Evolutionary conservation across 1,140 invertebrate genomes (phyloP).

Genomic region (Achatina immaculata): DNA sequence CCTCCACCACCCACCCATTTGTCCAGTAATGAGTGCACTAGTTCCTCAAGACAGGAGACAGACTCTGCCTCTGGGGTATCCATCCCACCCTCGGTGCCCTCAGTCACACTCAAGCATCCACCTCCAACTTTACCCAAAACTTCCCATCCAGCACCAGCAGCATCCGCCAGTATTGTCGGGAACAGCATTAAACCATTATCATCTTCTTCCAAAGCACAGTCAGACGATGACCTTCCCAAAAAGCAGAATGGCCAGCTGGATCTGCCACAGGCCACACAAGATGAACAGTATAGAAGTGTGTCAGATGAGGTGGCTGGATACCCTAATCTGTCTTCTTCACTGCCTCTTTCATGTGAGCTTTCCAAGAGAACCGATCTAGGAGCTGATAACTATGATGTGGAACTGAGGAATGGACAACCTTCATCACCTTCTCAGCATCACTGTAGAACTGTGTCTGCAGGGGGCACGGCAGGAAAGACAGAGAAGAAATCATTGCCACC

Average conservation of each 20-base stretch:
- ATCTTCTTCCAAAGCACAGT: constrained; percentile 7
- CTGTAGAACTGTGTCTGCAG: constrained; percentile 44
- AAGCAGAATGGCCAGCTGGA: background rate
- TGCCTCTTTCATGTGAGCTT: constrained; percentile 48
- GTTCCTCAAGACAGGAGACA: background rate
- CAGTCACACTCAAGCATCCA: constrained; percentile 43
- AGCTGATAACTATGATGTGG: constrained; percentile 10
- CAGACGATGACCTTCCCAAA: background rate
- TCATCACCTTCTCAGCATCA: constrained; percentile 39
- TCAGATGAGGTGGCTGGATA: constrained; percentile 10
- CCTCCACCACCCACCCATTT: constrained; percentile 36
- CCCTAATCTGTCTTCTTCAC: constrained; percentile 40
- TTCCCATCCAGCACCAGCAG: background rate
- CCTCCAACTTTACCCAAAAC: constrained; percentile 42
- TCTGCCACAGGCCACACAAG: background rate
- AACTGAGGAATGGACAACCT: constrained; percentile 36
- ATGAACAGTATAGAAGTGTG: background rate
- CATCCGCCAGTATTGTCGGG: background rate
- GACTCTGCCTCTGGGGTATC: constrained; percentile 41
- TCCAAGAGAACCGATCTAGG: constrained; percentile 36
- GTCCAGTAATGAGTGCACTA: background rate
- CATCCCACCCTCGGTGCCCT: constrained; percentile 41
- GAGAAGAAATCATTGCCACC: constrained; percentile 53
- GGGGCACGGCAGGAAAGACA: constrained; percentile 36
- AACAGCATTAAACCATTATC: constrained; percentile 36